Evolutionary conservation across 2,888 invertebrate species (phyloP), one percentile per base, ranked within the genome.

Genomic region (Pachliopta kotzebuea): DNA sequence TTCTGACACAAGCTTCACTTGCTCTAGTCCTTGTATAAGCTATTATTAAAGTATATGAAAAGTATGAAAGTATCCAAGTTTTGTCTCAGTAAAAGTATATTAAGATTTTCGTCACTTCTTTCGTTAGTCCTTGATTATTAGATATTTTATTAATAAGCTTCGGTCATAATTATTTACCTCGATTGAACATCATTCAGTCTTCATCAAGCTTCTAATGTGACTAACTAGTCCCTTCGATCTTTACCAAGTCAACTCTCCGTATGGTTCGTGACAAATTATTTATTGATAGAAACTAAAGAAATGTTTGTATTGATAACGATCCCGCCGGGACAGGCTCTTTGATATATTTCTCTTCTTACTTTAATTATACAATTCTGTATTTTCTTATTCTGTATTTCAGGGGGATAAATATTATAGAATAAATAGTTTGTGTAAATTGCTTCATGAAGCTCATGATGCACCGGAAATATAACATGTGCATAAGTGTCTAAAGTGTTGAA

Each of bases 401-500:
- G n/a, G n/a, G n/a, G 14, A 14, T 37, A 37, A 11, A 37, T 37
- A 14, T 14, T 14, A 14, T 14, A 14, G 1, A 37, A 31, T 31
- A 31, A 31, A 8, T 31, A 31, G 7, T 1, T 31, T 9, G 31
- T 31, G 29, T 31, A 31, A 31, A 31, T 11, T 7, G 11, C 29
- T 42, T 45, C 7, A 45, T 45, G 4, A n/a, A 45, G 18, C 45
- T 18, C n/a, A 37, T 37, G 37, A 37, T 11, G 14, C 37, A 11
- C 37, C 37, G 37, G 14, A 37, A 11, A 37, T 37, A 37, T 37
- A 14, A 37, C 37, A 4, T 14, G 37, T 9, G 37, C 37, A 4
- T 54, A 21, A 21, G 56, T 57, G 11, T 42, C 42, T 45, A 37
- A 57, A 60, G 53, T 60, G 53, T 53, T 31, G 24, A 60, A 53